Evolutionary conservation across 2,888 invertebrate genomes (phyloP).

Genomic region (Tridacna gigas): DNA sequence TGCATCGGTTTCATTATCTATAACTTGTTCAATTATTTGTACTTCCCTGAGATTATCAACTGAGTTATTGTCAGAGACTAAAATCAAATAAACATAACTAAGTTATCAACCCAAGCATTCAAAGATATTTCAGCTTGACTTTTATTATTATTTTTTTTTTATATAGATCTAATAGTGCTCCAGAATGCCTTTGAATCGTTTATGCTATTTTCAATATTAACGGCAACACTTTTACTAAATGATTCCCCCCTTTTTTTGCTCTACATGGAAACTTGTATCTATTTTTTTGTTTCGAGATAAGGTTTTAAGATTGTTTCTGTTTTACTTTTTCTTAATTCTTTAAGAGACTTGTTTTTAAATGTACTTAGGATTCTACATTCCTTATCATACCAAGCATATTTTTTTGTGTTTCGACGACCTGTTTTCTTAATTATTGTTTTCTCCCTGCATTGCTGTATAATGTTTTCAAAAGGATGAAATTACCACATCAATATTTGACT

Average conservation of each 20-base stretch:
- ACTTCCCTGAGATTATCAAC: no score
- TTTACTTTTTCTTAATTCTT: neutral
- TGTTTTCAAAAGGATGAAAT: slow-evolving; percentile 8
- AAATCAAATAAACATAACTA: no score
- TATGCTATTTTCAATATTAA: slow-evolving; percentile 7
- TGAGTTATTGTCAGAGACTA: no score
- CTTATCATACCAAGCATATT: slow-evolving; percentile 6
- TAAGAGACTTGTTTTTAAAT: slow-evolving; percentile 5
- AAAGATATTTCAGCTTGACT: neutral
- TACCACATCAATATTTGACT: neutral
- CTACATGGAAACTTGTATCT: slow-evolving; percentile 10
- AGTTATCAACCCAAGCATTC: slow-evolving; percentile 15
- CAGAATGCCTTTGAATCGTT: slow-evolving; percentile 16
- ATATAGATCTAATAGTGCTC: neutral
- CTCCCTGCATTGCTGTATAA: neutral
- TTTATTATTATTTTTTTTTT: neutral
- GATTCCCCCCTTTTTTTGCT: neutral
- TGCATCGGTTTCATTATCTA: no score
- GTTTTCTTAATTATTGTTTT: neutral
- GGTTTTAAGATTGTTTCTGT: neutral
- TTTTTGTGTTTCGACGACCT: neutral
- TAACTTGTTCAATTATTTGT: no score
- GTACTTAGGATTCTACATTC: neutral
- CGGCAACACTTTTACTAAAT: neutral
- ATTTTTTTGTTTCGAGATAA: neutral